phyloP scores from a whole-genome alignment of 2,113 vertebrate species.

The Psephotus haematonotus region DNA sequence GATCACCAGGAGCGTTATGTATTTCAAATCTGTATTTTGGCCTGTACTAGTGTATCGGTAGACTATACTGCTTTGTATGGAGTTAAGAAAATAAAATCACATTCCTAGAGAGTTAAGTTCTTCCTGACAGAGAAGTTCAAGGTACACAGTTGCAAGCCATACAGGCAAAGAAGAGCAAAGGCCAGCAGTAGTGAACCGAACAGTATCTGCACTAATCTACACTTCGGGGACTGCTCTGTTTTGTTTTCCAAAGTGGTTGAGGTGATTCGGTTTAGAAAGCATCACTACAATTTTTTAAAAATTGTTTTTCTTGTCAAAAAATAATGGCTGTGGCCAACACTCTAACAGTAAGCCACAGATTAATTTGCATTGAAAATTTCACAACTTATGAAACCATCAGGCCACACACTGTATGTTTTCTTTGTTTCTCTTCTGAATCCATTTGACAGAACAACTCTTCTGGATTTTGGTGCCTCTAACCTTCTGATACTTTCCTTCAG shows the following conservation, averaged over 20 bases:
- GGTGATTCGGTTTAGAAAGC: not conserved
- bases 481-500: not conserved
- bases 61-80: not conserved
- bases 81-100: not conserved
- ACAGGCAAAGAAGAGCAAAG: not conserved
- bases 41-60: not conserved
- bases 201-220: not conserved
- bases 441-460: not conserved
- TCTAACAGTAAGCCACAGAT: not conserved
- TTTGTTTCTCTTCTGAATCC: not conserved
- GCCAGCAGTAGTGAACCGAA: not conserved
- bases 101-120: not conserved
- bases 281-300: accelerated
- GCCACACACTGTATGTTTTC: too few relatives aligned
- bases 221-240: not conserved
- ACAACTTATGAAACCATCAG: not conserved
- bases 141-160: not conserved
- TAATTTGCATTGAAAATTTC: not conserved
- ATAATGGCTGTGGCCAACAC: accelerated
- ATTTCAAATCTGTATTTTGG: not conserved
- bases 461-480: not conserved
- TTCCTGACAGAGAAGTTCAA: not conserved
- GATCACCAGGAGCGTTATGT: not conserved
- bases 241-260: not conserved
- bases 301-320: not conserved